phyloP scores from a whole-genome alignment of 2,888 invertebrate species.

The Elysia crispata region DNA sequence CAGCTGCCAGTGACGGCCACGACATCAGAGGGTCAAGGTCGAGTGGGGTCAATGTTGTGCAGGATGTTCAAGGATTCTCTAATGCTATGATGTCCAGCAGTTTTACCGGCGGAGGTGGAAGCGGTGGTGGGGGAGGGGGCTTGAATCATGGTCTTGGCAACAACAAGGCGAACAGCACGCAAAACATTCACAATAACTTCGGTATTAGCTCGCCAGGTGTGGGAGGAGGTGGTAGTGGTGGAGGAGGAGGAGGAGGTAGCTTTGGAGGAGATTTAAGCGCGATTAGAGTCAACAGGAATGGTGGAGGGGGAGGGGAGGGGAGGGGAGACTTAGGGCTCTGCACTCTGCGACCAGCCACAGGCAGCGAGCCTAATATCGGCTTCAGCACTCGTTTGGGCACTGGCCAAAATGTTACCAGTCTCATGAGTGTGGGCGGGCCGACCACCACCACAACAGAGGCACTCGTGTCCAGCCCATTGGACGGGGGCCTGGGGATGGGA shows the following conservation, averaged over 20 bases:
- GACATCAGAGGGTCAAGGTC: constrained; percentile 35
- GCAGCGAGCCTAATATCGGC: constrained; percentile 44
- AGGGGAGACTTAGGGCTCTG: not conserved
- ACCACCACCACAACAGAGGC: too few species aligned
- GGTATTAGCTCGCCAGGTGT: not conserved
- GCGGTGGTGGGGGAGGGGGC: constrained; percentile 20
- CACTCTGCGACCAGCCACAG: not conserved
- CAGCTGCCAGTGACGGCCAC: constrained; percentile 23
- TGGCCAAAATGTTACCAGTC: too few species aligned
- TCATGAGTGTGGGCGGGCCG: too few species aligned
- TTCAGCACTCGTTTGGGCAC: not conserved
- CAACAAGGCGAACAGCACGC: constrained; percentile 46
- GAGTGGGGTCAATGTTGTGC: constrained; percentile 30
- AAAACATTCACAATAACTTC: constrained; percentile 35
- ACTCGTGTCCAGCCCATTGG: too few species aligned
- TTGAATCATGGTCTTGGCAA: constrained; percentile 1
- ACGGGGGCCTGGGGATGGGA: not conserved
- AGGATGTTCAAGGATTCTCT: constrained; percentile 45
- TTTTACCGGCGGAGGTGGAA: constrained; percentile 25
- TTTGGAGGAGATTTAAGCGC: too few species aligned
- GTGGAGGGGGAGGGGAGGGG: too few species aligned
- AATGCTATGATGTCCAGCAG: constrained; percentile 33
- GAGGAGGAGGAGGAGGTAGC: too few species aligned
- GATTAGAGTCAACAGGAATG: too few species aligned
- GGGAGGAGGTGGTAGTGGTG: too few species aligned